Evolutionary conservation across 2,888 invertebrate species (phyloP), one percentile per base, ranked within the genome.

Genomic region (Aphidius colemani): DNA sequence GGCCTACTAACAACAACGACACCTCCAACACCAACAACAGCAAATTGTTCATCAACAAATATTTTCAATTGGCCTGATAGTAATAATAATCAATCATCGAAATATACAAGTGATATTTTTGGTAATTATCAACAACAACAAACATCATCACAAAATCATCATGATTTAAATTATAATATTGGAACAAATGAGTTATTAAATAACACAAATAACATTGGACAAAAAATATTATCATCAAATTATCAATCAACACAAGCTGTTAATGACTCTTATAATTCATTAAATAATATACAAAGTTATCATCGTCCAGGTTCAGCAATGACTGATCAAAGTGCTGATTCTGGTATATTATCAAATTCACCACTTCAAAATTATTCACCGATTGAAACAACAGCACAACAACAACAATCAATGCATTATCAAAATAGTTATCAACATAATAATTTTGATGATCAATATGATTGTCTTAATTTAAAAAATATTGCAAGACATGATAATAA

Each of bases 331-430:
- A 78, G 72, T 65, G 72, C 67, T 3, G 80, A 82, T 67, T 76
- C 80, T n/a, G 75, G 76, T 44, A 81, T 81, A 63, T 66, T 78
- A 30, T 76, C 78, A 6, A 80, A 78, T 57, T 80, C 82, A 4
- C 74, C 80, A 6, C 67, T 78, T 13, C 82, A 81, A 62, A 80
- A 80, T 63, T 81, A 78, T 55, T 81, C 81, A 18, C 76, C 81
- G 1, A 74, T 73, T n/a, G 80, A 81, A 13, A 73, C 72, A 10
- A 63, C 70, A 18, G n/a, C n/a, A n/a, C n/a, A n/a, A n/a, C 53
- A 80, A 44, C 79, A 80, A 45, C 77, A 77, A 66, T 78, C 74
- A 64, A 75, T 75, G 41, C 66, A 72, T 18, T 30, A 30, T 30
- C 30, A 30, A 30, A 75, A 67, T 61, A 76, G 75, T 67, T 72